phyloP scores from a whole-genome alignment of 2,888 invertebrate species.

The Watsonalla cultraria region DNA sequence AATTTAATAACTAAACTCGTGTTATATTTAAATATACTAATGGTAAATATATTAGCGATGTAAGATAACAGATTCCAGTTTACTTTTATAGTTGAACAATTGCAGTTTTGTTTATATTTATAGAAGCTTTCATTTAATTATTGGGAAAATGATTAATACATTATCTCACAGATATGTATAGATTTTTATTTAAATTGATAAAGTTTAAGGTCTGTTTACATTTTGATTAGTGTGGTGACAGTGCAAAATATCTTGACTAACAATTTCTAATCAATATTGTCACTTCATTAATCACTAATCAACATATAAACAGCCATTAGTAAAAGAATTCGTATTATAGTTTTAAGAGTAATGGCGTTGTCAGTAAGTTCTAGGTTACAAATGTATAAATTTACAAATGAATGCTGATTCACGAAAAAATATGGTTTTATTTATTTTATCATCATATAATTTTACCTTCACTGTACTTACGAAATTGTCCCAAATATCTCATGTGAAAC shows the following conservation, averaged over 20 bases:
- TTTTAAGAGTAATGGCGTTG: conserved; percentile 64
- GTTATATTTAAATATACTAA: conserved; percentile 47
- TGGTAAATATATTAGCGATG: conserved; percentile 31
- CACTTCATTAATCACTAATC: background rate
- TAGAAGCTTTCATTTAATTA: conserved; percentile 54
- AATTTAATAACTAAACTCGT: conserved; percentile 34
- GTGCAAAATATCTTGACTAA: too few relatives aligned
- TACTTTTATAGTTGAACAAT: conserved; percentile 38
- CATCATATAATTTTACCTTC: background rate
- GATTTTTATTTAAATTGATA: conserved; percentile 55
- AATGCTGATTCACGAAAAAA: conserved; percentile 65
- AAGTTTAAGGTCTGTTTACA: conserved; percentile 22
- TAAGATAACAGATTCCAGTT: conserved; percentile 57
- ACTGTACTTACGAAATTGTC: too few relatives aligned
- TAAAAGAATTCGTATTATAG: conserved; percentile 70
- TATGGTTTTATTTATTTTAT: conserved; percentile 38
- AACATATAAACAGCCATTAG: conserved; percentile 23
- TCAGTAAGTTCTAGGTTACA: conserved; percentile 63
- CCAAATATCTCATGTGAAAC: too few relatives aligned
- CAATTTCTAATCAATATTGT: too few relatives aligned
- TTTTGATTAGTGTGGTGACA: background rate
- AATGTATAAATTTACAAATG: conserved; percentile 60
- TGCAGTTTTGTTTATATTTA: conserved; percentile 45
- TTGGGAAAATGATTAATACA: conserved; percentile 40
- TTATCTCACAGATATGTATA: conserved; percentile 54